phyloP scores from a whole-genome alignment of 2,113 vertebrate species.

The Bungarus multicinctus region DNA sequence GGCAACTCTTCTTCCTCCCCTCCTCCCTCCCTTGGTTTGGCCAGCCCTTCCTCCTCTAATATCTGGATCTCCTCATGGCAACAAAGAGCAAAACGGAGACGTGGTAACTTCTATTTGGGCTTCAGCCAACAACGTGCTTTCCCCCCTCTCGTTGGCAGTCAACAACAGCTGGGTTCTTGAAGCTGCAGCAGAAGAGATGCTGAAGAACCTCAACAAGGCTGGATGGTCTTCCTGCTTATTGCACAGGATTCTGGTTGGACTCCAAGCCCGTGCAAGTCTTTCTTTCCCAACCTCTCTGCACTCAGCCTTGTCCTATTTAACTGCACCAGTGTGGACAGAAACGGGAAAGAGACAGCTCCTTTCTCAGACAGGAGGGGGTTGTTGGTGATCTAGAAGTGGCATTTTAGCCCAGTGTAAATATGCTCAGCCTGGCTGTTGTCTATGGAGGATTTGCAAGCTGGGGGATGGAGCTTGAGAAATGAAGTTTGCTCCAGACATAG shows the following conservation, averaged over 20 bases:
- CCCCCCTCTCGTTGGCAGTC: background rate
- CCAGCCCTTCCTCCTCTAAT: slow-evolving; percentile 13
- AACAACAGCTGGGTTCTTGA: slow-evolving; percentile 2
- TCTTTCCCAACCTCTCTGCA: background rate
- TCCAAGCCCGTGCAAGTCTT: background rate
- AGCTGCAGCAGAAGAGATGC: background rate
- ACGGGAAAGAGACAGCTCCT: background rate
- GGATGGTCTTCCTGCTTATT: background rate
- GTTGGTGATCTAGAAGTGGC: background rate
- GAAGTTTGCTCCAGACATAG: background rate
- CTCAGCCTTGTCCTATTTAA: background rate
- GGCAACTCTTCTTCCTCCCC: too few relatives aligned
- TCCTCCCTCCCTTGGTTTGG: background rate
- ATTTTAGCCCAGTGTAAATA: too few relatives aligned
- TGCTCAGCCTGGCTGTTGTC: background rate
- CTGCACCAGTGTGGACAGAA: background rate
- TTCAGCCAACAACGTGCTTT: background rate
- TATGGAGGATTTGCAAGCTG: background rate
- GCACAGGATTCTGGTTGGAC: background rate
- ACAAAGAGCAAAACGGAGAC: background rate
- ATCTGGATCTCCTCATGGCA: slow-evolving; percentile 19
- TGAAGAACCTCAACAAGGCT: background rate
- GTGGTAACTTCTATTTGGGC: background rate
- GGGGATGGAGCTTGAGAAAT: background rate
- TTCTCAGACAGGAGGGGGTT: background rate